These are phyloP conservation scores for Ectobius pallidus DNA, from an alignment of 2,888 invertebrate species.

Conservation along the genomic window DNA sequence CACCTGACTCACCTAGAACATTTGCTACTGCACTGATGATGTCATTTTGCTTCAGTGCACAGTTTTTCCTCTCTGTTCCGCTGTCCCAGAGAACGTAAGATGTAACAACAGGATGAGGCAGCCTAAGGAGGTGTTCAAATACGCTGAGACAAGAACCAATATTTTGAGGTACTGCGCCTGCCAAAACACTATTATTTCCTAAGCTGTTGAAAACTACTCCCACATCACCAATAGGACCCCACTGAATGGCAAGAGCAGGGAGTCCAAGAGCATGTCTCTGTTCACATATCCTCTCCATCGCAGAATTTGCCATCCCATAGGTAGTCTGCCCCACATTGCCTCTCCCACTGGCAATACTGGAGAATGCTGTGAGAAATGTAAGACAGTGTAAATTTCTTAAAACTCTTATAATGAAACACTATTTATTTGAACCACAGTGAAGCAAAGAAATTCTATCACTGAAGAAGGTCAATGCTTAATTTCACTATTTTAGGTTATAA, in stretches of 20 bases:
- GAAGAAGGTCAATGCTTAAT: too few species aligned
- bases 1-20: background rate
- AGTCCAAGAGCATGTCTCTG: conserved; percentile 56
- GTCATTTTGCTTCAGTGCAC: background rate
- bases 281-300: conserved; percentile 67
- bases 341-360: conserved; percentile 67
- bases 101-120: background rate
- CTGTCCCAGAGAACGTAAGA: background rate
- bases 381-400: too few species aligned
- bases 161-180: conserved; percentile 85
- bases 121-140: conserved; percentile 48
- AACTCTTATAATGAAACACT: too few species aligned
- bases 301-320: conserved; percentile 68
- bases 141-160: conserved; percentile 81
- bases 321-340: conserved; percentile 70
- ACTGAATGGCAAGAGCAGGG: conserved; percentile 65
- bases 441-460: too few species aligned
- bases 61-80: background rate
- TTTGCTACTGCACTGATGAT: background rate
- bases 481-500: too few species aligned
- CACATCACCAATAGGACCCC: conserved; percentile 70
- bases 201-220: conserved; percentile 79
- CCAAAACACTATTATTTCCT: conserved; percentile 45
- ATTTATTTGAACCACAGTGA: too few species aligned
- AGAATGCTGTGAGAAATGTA: conserved; percentile 64